These are phyloP conservation scores for Oryzaephilus surinamensis DNA, from an alignment of 1,140 invertebrate genomes.

Conservation along the genomic window DNA sequence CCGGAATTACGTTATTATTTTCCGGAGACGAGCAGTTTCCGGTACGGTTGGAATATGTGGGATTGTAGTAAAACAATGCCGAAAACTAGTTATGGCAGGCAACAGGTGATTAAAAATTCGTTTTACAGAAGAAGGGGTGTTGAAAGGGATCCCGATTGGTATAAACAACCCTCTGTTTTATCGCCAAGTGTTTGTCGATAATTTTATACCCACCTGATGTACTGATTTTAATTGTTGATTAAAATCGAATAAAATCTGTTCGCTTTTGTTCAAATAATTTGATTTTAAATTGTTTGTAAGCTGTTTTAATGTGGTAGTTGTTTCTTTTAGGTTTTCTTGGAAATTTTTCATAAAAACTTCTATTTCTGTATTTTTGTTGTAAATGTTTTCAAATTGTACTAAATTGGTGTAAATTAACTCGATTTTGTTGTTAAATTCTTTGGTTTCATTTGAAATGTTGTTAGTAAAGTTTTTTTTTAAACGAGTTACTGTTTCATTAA, in stretches of 20 bases:
- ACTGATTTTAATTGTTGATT: neutral
- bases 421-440: no score
- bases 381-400: no score
- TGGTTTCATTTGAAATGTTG: no score
- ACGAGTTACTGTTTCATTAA: no score
- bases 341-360: neutral
- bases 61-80: slow-evolving; percentile 19
- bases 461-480: no score
- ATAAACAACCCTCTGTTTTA: slow-evolving; percentile 24
- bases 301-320: neutral
- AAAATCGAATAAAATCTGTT: neutral
- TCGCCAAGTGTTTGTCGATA: slow-evolving; percentile 28
- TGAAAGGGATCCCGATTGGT: slow-evolving; percentile 31
- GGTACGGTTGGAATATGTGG: slow-evolving; percentile 33
- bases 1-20: slow-evolving; percentile 32
- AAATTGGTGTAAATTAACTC: no score
- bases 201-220: slow-evolving; percentile 5
- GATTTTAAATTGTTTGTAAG: neutral
- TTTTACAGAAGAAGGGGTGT: slow-evolving; percentile 32
- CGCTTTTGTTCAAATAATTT: neutral
- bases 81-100: slow-evolving; percentile 24
- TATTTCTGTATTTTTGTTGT: no score
- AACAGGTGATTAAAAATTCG: slow-evolving; percentile 28
- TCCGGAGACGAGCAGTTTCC: slow-evolving; percentile 27
- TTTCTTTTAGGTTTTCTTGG: neutral